These are phyloP conservation scores for Hucho hucho DNA, from an alignment of 2,113 vertebrate genomes.

Conservation along the genomic window DNA sequence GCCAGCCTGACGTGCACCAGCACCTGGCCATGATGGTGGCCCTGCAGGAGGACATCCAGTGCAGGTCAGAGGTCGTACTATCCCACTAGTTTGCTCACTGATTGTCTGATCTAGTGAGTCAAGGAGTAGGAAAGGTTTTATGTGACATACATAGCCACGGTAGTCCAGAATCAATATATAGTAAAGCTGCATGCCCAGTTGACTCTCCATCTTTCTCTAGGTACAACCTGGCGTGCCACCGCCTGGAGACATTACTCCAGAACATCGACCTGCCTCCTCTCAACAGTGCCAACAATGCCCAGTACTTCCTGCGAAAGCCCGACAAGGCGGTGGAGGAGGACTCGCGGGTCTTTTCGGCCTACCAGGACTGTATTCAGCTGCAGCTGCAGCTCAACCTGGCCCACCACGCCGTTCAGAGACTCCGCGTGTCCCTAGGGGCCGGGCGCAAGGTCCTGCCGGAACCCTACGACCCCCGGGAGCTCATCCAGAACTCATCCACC, in stretches of 20 bases:
- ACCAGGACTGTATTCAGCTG: constrained; percentile 97
- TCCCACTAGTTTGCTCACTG: neutral
- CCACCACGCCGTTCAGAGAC: constrained; percentile 93
- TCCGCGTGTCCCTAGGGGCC: constrained; percentile 89
- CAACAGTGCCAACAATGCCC: constrained; percentile 97
- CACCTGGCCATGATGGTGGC: constrained; percentile 98
- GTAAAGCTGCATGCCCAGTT: neutral
- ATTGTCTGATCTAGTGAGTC: neutral
- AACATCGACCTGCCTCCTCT: constrained; percentile 96
- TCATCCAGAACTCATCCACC: constrained; percentile 91
- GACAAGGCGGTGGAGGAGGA: constrained; percentile 99
- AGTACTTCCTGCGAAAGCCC: constrained; percentile 96
- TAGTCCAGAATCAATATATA: neutral
- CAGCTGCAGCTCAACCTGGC: constrained; percentile 97
- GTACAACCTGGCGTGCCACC: constrained; percentile 97
- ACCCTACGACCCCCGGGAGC: constrained; percentile 72
- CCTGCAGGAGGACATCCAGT: constrained; percentile 97
- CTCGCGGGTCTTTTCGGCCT: constrained; percentile 94
- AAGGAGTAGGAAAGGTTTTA: neutral
- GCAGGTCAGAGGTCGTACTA: constrained; percentile 78
- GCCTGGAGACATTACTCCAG: constrained; percentile 94
- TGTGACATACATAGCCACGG: neutral
- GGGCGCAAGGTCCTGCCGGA: constrained; percentile 79
- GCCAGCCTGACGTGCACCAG: constrained; percentile 93
- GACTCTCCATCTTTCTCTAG: constrained; percentile 57